Percentiles rank a stretch among this genome's conserved stretches.
phyloP scores from a whole-genome alignment of 2,888 invertebrate genomes.

The Sarcophaga caerulescens region DNA sequence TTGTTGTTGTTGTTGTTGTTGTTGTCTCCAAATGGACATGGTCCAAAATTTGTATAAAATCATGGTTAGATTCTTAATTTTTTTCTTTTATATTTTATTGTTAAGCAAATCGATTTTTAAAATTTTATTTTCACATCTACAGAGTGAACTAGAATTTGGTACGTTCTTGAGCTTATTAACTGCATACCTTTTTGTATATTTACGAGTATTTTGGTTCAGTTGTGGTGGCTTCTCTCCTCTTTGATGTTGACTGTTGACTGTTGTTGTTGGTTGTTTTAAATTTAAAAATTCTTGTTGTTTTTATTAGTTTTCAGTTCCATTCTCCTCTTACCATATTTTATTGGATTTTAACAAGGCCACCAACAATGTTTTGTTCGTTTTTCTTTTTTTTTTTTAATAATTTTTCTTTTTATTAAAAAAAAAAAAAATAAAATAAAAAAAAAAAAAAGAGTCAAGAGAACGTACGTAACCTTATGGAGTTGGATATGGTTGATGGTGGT shows the following conservation, averaged over 20 bases:
- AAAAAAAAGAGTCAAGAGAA: background rate
- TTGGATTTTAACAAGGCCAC: conserved; percentile 67
- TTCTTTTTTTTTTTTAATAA: background rate
- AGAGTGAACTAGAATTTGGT: conserved; percentile 64
- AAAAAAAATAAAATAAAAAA: conserved; percentile 29
- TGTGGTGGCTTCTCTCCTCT: conserved; percentile 52
- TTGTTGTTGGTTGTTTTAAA: conserved; percentile 4
- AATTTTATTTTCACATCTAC: conserved; percentile 59
- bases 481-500: background rate
- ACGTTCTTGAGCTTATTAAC: conserved; percentile 73
- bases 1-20: conserved; percentile 31
- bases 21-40: conserved; percentile 21
- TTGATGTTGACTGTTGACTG: conserved; percentile 43
- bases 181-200: conserved; percentile 39
- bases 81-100: conserved; percentile 29
- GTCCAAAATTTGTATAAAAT: conserved; percentile 13
- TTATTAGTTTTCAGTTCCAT: conserved; percentile 47
- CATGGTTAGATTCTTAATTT: background rate
- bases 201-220: conserved; percentile 11
- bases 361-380: conserved; percentile 43
- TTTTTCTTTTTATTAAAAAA: conserved; percentile 39
- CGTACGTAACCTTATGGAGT: background rate
- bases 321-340: conserved; percentile 59
- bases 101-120: conserved; percentile 52
- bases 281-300: conserved; percentile 18